Percentiles rank a stretch among this genome's conserved stretches.
phyloP scores from a whole-genome alignment of 2,113 vertebrate species.

The Lasiurus borealis region DNA sequence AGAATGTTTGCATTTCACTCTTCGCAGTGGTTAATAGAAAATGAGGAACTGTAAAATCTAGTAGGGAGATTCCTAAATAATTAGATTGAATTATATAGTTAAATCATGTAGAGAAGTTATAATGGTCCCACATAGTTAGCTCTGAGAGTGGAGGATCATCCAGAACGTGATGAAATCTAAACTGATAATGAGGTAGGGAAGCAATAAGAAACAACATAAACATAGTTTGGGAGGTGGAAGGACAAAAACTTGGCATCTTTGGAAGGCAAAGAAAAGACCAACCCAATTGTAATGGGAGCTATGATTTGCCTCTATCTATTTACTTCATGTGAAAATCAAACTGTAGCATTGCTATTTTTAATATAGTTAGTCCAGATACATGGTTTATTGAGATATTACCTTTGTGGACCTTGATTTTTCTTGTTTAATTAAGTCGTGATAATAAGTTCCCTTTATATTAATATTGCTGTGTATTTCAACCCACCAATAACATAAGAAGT shows the following conservation, averaged over 20 bases:
- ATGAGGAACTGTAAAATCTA: constrained; percentile 1
- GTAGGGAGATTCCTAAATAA: constrained; percentile 8
- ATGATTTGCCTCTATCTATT: not conserved
- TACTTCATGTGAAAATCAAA: not conserved
- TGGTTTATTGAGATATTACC: not conserved
- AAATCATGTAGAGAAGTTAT: constrained; percentile 36
- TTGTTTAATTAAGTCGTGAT: not conserved
- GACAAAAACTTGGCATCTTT: not conserved
- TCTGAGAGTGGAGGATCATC: not conserved
- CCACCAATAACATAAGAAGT: not conserved
- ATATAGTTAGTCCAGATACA: not conserved
- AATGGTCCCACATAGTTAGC: not conserved
- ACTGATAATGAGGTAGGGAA: not conserved
- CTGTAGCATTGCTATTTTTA: constrained; percentile 43
- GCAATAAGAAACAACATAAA: not conserved
- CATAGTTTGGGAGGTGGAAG: not conserved
- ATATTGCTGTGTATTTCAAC: not conserved
- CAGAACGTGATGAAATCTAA: not conserved
- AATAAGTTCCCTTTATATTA: not conserved
- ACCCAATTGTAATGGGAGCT: not conserved
- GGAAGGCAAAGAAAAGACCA: not conserved
- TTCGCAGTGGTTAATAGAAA: constrained; percentile 33
- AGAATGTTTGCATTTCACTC: constrained; percentile 56
- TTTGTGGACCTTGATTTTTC: constrained; percentile 15
- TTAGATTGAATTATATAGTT: constrained; percentile 32